These are phyloP conservation scores for Motacilla alba DNA, from an alignment of 2,113 vertebrate genomes.

Conservation along the genomic window DNA sequence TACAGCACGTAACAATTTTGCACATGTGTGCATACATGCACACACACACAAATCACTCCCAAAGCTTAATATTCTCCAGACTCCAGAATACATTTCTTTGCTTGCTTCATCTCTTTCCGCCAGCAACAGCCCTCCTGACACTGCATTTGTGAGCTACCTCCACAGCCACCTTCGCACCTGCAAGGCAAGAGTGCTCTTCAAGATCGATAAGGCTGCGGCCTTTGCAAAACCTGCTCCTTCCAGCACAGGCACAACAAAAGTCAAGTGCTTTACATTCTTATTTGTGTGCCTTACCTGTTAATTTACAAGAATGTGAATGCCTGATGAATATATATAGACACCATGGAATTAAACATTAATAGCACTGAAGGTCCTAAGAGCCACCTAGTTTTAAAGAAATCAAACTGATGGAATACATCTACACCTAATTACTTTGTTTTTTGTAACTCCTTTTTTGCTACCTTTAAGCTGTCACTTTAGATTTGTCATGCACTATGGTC, in stretches of 20 bases:
- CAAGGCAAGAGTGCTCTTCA: not conserved
- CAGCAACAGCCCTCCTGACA: not conserved
- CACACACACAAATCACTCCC: not conserved
- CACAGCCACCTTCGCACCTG: not conserved
- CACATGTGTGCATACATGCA: rapidly evolving
- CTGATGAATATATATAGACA: not conserved
- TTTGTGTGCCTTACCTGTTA: not conserved
- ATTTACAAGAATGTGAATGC: not conserved
- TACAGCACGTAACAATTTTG: rapidly evolving
- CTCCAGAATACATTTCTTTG: not conserved
- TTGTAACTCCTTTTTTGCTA: not conserved
- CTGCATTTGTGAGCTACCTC: not conserved
- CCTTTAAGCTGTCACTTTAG: slow-evolving; percentile 18
- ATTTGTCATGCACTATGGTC: not conserved
- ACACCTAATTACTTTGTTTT: not conserved
- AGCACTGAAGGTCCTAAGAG: not conserved
- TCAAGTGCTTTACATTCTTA: not conserved
- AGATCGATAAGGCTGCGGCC: not conserved
- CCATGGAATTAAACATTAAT: slow-evolving; percentile 13
- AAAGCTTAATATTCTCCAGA: not conserved
- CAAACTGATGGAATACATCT: not conserved
- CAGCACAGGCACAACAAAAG: not conserved
- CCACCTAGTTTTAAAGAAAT: not conserved
- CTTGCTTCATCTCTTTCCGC: not conserved
- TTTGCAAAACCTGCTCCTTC: not conserved